A percentile compares a stretch with the other conserved stretches of the same genome.
Conservation (phyloP, 2,113 vertebrate genomes). For the Myocastor coypus region DNA sequence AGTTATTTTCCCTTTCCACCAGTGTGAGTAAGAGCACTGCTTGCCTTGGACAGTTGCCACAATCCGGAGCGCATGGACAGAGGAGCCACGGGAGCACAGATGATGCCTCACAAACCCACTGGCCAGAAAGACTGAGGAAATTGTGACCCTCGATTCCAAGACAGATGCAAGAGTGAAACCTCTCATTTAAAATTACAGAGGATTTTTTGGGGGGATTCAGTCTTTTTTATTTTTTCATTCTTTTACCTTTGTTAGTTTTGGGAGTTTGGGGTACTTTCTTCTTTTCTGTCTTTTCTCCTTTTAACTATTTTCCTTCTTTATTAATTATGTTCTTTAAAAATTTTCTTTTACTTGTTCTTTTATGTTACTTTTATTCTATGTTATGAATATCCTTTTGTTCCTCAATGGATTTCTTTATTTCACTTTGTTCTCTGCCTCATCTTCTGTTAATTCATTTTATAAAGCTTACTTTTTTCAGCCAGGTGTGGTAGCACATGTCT, state of each 20-base stretch:
- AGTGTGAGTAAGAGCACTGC: not conserved
- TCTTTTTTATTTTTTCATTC: not conserved
- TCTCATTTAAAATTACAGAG: not conserved
- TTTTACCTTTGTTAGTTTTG: not conserved
- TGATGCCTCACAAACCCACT: not conserved
- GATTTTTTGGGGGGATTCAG: not conserved
- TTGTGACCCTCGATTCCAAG: not conserved
- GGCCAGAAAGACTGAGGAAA: not conserved
- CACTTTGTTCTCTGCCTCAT: not conserved
- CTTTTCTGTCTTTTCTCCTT: not conserved
- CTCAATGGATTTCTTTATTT: not conserved
- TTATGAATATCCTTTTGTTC: not conserved
- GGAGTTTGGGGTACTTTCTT: not conserved
- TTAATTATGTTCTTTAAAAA: not conserved
- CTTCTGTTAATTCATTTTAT: not conserved
- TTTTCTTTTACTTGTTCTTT: not conserved
- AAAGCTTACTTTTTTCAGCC: not conserved
- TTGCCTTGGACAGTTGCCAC: not conserved
- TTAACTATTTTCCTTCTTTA: not conserved
- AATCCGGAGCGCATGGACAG: not conserved
- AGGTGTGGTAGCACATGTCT: too few species aligned
- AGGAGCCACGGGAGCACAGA: not conserved
- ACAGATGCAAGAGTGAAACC: not conserved
- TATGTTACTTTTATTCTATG: not conserved
- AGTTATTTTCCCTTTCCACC: not conserved